These are phyloP conservation scores for Chrysolina americana DNA, from an alignment of 2,888 invertebrate genomes.

Conservation along the genomic window DNA sequence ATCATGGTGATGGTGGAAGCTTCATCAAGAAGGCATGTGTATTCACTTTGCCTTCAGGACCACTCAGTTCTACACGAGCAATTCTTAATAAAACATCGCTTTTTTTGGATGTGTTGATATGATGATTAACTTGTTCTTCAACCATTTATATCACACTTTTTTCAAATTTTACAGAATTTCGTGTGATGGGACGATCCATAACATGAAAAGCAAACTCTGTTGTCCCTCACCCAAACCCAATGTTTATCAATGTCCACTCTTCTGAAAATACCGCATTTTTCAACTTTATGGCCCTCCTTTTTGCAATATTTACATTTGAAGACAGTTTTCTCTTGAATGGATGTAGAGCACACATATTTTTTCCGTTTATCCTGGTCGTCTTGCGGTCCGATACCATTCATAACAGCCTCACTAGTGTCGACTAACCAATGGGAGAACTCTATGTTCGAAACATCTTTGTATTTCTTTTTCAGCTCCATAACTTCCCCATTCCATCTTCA, in stretches of 20 bases:
- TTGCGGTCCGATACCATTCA: no score
- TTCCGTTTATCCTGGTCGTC: no score
- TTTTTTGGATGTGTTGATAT: neutral
- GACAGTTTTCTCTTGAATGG: neutral
- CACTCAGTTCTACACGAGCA: neutral
- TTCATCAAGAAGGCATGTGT: conserved; percentile 1
- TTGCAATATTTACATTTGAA: neutral
- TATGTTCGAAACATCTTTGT: no score
- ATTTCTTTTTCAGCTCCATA: no score
- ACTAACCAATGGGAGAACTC: no score
- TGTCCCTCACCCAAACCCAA: neutral
- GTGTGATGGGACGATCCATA: neutral
- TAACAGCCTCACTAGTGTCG: no score
- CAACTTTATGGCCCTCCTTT: neutral
- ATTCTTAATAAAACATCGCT: neutral
- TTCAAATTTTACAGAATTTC: neutral
- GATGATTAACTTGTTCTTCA: neutral
- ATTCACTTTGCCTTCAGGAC: neutral
- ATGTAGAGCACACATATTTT: no score
- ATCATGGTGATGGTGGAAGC: neutral
- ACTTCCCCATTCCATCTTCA: no score
- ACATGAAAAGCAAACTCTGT: neutral
- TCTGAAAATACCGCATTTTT: neutral
- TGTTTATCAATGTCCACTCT: neutral
- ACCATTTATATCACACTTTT: neutral